Base-by-base conservation (phyloP, 2,888 invertebrate genomes). In the Lasioglossum leucozonium region DNA sequence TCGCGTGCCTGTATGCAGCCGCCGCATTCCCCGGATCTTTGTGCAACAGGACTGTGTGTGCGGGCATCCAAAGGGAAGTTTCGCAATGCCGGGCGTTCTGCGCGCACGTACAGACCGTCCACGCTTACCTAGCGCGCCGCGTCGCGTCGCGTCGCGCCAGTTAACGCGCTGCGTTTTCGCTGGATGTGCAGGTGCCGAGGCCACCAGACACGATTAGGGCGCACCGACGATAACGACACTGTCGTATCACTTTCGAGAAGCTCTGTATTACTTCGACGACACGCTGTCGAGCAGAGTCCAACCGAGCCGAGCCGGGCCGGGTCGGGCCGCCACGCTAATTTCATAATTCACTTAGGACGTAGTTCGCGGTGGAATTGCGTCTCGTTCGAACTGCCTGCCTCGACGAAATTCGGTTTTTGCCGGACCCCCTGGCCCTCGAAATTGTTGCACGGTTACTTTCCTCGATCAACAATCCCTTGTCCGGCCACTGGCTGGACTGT, bases 11-110 rank as follows among this genome's bases (percentile, higher is more conserved):
- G 81, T 88, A 78, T 87, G 77, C 78, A 78, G 37, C 42, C 79
- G 75, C 69, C 55, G 77, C 83, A 87, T 90, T 81, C 90, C 37
- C 77, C 55, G 77, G 74, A 79, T 87, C 86, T 89, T 88, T 87
- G 89, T 84, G 88, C 86, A 88, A 86, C 80, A 88, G 85, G 85
- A 67, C 65, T 82, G 81, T 80, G 62, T 80, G 62, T 44, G 72
- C 58, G 51, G 75, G 77, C 80, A 83, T 71, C 74, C 81, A 71
- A 79, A 82, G 78, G 51, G 77, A 86, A 87, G 42, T 86, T 84
- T 73, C 82, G 81, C 75, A 82, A 83, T 88, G 73, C 77, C 82
- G 74, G 6, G 75, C 84, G 81, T 84, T 73, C 72, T 73, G 77
- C 79, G 76, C 72, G 71, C 81, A 74, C 79, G 77, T 82, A 79